Evolutionary conservation across 2,797 vertebrate species (phyloP), one percentile per base, ranked within the genome.

Genomic region (Luscinia luscinia): DNA sequence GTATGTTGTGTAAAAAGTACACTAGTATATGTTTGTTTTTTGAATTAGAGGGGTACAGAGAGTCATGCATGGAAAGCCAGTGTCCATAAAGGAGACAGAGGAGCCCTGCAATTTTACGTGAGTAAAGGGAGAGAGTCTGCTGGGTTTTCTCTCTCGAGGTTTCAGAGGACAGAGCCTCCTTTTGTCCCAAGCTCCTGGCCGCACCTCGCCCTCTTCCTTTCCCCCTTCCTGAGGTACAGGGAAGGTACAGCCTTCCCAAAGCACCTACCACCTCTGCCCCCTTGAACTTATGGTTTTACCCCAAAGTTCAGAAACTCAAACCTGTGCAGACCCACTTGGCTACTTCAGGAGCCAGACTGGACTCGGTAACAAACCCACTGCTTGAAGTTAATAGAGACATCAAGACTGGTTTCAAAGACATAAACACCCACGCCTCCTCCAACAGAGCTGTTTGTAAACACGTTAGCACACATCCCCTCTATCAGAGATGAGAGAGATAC

Each of bases 151-250:
- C 15, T 23, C 38, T 43, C 3, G 0, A 4, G 32, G 20, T 30
- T 63, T 63, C 0, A 0, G 32, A 19, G 7, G 12, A 4, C 1
- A 20, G 8, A 43, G 20, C 7, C 15, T 54, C 48, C 9, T 45
- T 43, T 52, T 9, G 28, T 24, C 15, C 38, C 9, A 6, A 34
- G 7, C 20, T 63, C 32, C 32, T 0, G 1, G 48, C 32, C 0
- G 0, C 20, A 7, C 1, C 4, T 19, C 54, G 20, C 12, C 9
- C 15, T 30, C 15, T 54, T 34, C 20, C 26, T 45, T 45, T 36
- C 40, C 40, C 8, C 26, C 4, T 9, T 54, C 15, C 32, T 45
- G 32, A 20, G 16, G 20, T 5, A 24, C 26, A 5, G 2, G 26
- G 26, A 36, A 24, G 26, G 48, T 36, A 5, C 48, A 63, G 32